Evolutionary conservation across 64 coral and sea anemone genomes (phyloP), one percentile per base, ranked within the genome.

Genomic region (Platygyra sinensis): DNA sequence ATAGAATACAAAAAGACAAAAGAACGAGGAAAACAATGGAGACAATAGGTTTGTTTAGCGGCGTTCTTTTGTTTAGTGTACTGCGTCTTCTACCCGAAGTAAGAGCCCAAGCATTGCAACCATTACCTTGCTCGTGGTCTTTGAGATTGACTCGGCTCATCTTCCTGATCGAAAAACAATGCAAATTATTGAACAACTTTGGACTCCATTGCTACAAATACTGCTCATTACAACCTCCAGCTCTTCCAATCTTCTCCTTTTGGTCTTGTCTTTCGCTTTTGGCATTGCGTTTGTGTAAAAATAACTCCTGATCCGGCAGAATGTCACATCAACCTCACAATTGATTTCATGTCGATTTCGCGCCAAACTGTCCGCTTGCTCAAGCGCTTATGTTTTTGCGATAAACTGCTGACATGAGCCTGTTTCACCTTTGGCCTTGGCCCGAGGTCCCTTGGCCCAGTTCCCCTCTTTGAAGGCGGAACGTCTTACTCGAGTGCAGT

Each of bases 251-350:
- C 50, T 31, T 75, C 72, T 78, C 28, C 75, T 69, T 77, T 78
- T 87, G 30, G 67, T 86, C 60, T 92, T 86, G 39, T 87, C 80
- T 60, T 78, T 78, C 20, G 74, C 90, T 92, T 86, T 92, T n/a
- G 90, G 90, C 90, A 92, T 92, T 27, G 18, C 86, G 4, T 11
- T 71, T 81, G 39, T 24, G 25, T 33, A 59, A 49, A 71, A 71
- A 89, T 28, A 28, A 36, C 33, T 36, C 33, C 33, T 36, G 3
- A n/a, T n/a, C n/a, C n/a, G n/a, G n/a, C n/a, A n/a, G n/a, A n/a
- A n/a, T n/a, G n/a, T n/a, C n/a, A n/a, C n/a, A n/a, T n/a, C n/a
- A n/a, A n/a, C n/a, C 62, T 54, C 25, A 55, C 46, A 11, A n/a
- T 38, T 12, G 24, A 57, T 88, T 74, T 71, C 60, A 29, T 27